phyloP scores from a whole-genome alignment of 2,888 invertebrate genomes.

The Drosophila neonasuta region DNA sequence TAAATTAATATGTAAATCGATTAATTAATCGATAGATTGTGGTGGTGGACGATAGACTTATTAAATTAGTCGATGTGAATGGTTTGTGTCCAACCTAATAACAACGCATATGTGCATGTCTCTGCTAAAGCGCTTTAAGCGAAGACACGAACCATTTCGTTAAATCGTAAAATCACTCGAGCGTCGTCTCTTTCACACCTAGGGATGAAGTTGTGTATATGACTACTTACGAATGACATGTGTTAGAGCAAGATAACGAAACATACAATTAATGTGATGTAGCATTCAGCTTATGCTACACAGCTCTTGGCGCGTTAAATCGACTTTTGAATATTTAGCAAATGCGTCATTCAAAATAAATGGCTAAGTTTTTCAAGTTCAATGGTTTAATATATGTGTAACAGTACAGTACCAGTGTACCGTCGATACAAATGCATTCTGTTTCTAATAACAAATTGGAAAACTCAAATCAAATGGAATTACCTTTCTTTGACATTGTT shows the following conservation, averaged over 20 bases:
- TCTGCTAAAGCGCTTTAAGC: background rate
- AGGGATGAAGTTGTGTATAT: background rate
- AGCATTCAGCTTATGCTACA: slow-evolving; percentile 3
- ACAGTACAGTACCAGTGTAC: background rate
- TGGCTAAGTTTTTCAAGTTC: background rate
- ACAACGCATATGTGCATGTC: accelerated
- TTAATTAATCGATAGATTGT: slow-evolving; percentile 8
- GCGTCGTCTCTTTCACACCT: background rate
- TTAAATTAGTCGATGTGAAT: no score
- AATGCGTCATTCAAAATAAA: background rate
- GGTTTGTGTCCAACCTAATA: slow-evolving; percentile 13
- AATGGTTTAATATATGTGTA: background rate
- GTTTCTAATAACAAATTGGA: background rate
- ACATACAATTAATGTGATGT: background rate
- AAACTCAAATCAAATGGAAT: background rate
- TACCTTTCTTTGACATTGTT: background rate
- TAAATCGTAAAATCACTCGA: background rate
- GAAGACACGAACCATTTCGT: background rate
- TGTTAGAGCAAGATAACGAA: background rate
- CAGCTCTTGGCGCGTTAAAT: background rate
- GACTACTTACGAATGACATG: background rate
- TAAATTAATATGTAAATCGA: background rate
- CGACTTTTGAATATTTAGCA: background rate
- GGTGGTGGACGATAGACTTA: background rate
- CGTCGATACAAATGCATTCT: background rate